Percentiles rank a stretch among this genome's conserved stretches.
Evolutionary conservation across 2,888 invertebrate genomes (phyloP).

Genomic region (Scaptomyza flava): DNA sequence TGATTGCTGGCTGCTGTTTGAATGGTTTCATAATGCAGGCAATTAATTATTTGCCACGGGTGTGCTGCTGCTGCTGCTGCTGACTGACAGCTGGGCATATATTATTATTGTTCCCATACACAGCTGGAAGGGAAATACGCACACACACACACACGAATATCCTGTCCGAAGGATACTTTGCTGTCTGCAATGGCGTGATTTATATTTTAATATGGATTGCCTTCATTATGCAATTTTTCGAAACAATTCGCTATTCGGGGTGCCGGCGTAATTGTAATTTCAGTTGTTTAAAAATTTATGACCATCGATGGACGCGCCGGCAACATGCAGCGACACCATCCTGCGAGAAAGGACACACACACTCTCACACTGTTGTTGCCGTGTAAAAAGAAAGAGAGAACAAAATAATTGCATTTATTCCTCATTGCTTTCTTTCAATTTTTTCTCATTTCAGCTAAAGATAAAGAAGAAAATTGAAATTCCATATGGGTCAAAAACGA

Average conservation of each 20-base stretch:
- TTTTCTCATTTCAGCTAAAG: neutral
- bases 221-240: slow-evolving; percentile 76
- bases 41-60: slow-evolving; percentile 72
- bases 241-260: slow-evolving; percentile 6
- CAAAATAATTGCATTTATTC: slow-evolving; percentile 71
- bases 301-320: slow-evolving; percentile 62
- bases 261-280: slow-evolving; percentile 73
- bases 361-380: neutral
- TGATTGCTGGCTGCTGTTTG: slow-evolving; percentile 4
- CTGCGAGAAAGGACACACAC: slow-evolving; percentile 21
- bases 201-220: slow-evolving; percentile 75
- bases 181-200: slow-evolving; percentile 57
- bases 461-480: slow-evolving; percentile 66
- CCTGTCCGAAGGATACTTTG: slow-evolving; percentile 19
- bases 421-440: slow-evolving; percentile 15
- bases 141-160: neutral
- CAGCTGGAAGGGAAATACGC: neutral
- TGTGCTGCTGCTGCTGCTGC: slow-evolving; percentile 47
- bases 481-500: slow-evolving; percentile 48
- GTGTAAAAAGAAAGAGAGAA: slow-evolving; percentile 43
- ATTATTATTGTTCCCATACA: slow-evolving; percentile 63
- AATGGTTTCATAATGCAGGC: slow-evolving; percentile 64
- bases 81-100: slow-evolving; percentile 70
- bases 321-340: slow-evolving; percentile 44
- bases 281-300: slow-evolving; percentile 77